phyloP scores from a whole-genome alignment of 2,113 vertebrate species.

The Vombatus ursinus region DNA sequence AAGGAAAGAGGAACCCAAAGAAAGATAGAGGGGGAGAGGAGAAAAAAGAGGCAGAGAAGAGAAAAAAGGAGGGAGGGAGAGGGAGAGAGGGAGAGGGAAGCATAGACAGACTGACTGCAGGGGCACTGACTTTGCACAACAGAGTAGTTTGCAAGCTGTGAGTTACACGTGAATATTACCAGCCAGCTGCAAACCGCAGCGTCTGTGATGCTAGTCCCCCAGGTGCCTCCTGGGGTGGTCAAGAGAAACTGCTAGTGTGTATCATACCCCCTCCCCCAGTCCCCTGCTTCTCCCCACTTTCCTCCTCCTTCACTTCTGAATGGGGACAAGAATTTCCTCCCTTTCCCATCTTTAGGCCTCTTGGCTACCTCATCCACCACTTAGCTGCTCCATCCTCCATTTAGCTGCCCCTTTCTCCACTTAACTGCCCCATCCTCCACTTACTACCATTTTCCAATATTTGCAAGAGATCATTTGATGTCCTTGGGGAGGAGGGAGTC shows the following conservation, averaged over 20 bases:
- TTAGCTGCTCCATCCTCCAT: background rate
- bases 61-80: background rate
- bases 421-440: background rate
- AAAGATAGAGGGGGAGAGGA: background rate
- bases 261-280: background rate
- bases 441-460: background rate
- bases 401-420: background rate
- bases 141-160: constrained; percentile 47
- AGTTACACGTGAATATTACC: background rate
- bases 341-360: background rate
- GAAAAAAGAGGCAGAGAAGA: background rate
- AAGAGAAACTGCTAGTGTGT: background rate
- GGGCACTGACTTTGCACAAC: background rate
- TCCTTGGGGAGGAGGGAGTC: constrained; percentile 30
- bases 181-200: constrained; percentile 39
- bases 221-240: constrained; percentile 58
- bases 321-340: background rate
- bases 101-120: constrained; percentile 13
- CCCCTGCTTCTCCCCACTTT: background rate
- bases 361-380: too few species aligned
- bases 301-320: background rate
- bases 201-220: background rate
- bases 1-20: background rate
- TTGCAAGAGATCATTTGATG: constrained; percentile 19
- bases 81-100: too few species aligned